Base-by-base conservation (phyloP, 2,797 vertebrate species). In the Hypotaenidia okinawae region DNA sequence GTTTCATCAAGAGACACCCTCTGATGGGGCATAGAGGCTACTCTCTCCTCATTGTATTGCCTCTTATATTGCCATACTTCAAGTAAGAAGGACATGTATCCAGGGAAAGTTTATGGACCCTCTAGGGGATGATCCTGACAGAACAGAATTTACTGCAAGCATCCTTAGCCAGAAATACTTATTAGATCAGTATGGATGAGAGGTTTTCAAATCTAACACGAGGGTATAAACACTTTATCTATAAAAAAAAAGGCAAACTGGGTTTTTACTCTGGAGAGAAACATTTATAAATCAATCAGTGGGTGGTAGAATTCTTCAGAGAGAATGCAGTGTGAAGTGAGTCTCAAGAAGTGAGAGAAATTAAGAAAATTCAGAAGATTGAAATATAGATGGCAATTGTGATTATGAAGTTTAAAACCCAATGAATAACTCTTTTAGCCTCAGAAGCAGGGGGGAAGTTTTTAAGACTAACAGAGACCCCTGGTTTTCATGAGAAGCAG, bases 201-300 rank as follows among this genome's bases (percentile, higher is more conserved):
- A 89, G 14, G 47, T 88, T 91, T 92, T 94, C 63, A 93, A 94
- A 70, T 73, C 49, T 90, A 91, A 67, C 77, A 93, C 32, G 52
- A 73, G 24, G 18, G 9, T 84, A 64, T 61, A 90, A 86, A 79
- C 17, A 21, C 79, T 90, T 82, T 90, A 43, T 69, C 70, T 54
- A 76, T 84, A 64, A 82, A 94, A 94, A 82, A 94, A 93, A 76
- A 57, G 19, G 27, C 24, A 91, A 94, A 82, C 52, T 73, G 37
- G 6, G 14, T 67, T 91, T 92, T 75, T 37, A 49, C 74, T 88
- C 77, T 67, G 22, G 57, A 86, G 39, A 82, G 55, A 93, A 88
- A 84, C 18, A 68, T 64, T 43, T 37, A 68, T 91, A 88, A 94
- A 93, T 93, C 72, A 72, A 8, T 37, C 33, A 55, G 33, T 43